Evolutionary conservation across 2,113 vertebrate species (phyloP).

Genomic region (Cyphomyrus discorhynchus): DNA sequence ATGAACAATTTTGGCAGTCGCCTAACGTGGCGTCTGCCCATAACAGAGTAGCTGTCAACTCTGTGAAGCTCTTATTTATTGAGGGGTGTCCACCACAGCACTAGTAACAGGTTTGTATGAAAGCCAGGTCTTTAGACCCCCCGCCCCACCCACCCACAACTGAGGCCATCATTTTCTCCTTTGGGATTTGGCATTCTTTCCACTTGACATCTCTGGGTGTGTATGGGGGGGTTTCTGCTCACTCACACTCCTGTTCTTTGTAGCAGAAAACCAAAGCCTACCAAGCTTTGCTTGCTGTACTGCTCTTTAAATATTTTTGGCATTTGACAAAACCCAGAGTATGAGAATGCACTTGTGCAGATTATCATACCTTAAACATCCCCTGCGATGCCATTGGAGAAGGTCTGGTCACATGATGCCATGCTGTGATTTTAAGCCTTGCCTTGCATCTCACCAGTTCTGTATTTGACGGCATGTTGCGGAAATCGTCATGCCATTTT

Average conservation of each 20-base stretch:
- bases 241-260: conserved; percentile 39
- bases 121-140: conserved; percentile 23
- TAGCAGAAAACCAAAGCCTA: conserved; percentile 30
- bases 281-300: conserved; percentile 33
- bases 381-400: conserved; percentile 27
- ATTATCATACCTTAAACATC: neutral
- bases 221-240: conserved; percentile 38
- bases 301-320: conserved; percentile 42
- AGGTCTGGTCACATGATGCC: neutral
- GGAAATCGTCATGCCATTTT: neutral
- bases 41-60: neutral
- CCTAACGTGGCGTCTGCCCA: neutral
- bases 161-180: conserved; percentile 28
- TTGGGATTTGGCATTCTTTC: conserved; percentile 64
- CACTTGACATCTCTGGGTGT: conserved; percentile 48
- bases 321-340: neutral
- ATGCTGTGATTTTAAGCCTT: neutral
- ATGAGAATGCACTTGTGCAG: neutral
- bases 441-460: neutral
- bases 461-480: neutral
- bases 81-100: neutral
- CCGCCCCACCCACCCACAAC: conserved; percentile 8
- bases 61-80: neutral
- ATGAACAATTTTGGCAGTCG: neutral
- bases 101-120: conserved; percentile 30